Evolutionary conservation across 37 sponge, comb jelly and placozoan species (phyloP).

Genomic region (Spongilla lacustris): DNA sequence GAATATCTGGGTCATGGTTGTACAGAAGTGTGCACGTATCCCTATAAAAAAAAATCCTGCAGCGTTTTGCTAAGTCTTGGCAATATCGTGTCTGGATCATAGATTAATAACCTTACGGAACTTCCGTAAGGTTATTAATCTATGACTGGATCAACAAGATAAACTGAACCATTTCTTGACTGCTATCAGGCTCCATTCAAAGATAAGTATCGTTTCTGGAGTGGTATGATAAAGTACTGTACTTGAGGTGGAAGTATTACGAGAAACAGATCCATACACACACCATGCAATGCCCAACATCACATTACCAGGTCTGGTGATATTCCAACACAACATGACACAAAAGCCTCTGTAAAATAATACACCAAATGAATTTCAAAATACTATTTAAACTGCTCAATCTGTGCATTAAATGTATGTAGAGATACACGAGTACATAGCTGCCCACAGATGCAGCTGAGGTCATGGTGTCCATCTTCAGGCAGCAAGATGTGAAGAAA

Average conservation of each 20-base stretch:
- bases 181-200: constrained; percentile 5
- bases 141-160: constrained; percentile 4
- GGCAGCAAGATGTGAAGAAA: neutral
- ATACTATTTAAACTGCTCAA: neutral
- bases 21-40: too few species aligned
- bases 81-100: too few species aligned
- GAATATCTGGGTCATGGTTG: too few species aligned
- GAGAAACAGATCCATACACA: too few species aligned
- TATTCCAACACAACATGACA: neutral
- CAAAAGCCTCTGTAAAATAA: neutral
- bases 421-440: neutral
- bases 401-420: neutral
- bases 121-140: too few species aligned
- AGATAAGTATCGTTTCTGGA: constrained; percentile 18
- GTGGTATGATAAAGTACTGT: too few species aligned
- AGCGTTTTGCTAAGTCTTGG: too few species aligned
- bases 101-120: too few species aligned
- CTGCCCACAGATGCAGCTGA: neutral
- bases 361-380: neutral
- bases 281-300: too few species aligned
- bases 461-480: neutral
- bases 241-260: too few species aligned
- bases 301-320: neutral
- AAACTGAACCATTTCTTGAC: constrained; percentile 7
- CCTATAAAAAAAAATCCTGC: too few species aligned